Conservation (phyloP, 2,888 invertebrate species). For the Epicampocera succincta region DNA sequence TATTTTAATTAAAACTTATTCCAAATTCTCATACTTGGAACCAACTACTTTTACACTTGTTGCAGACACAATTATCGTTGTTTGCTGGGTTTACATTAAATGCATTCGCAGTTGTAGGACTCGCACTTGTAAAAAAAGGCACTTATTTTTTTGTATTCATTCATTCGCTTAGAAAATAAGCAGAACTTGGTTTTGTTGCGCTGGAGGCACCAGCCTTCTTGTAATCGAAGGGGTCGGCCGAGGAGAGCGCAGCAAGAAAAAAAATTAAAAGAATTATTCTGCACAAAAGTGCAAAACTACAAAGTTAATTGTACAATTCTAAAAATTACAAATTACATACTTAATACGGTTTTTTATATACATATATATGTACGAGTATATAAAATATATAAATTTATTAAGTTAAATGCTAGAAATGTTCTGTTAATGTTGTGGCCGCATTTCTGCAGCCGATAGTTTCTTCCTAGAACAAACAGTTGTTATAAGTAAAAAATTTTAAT, state of each 20-base stretch:
- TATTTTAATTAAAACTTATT: too few species aligned
- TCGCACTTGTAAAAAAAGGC: conserved; percentile 40
- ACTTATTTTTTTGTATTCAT: conserved; percentile 33
- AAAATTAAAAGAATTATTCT: conserved; percentile 30
- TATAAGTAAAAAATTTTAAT: neutral
- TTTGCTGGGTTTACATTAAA: neutral
- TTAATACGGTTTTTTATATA: conserved; percentile 15
- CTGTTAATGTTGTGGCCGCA: neutral
- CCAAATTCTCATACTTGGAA: too few species aligned
- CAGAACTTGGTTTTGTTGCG: conserved; percentile 29
- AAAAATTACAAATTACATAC: conserved; percentile 23
- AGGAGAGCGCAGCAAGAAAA: neutral
- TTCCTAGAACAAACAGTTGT: neutral
- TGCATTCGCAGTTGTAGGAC: conserved; percentile 69
- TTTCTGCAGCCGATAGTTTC: neutral
- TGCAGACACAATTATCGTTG: too few species aligned
- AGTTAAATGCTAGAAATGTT: conserved; percentile 20
- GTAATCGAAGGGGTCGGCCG: neutral
- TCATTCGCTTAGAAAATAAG: conserved; percentile 6
- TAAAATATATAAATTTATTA: conserved; percentile 41
- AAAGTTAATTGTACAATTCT: conserved; percentile 50
- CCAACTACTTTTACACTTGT: too few species aligned
- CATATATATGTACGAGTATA: neutral
- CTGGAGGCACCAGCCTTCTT: conserved; percentile 33
- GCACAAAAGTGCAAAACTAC: conserved; percentile 44